A percentile compares a stretch with the other conserved stretches of the same genome.
Evolutionary conservation across 92 coral and sea anemone genomes (phyloP).

Genomic region (Epizoanthus illoricatus): DNA sequence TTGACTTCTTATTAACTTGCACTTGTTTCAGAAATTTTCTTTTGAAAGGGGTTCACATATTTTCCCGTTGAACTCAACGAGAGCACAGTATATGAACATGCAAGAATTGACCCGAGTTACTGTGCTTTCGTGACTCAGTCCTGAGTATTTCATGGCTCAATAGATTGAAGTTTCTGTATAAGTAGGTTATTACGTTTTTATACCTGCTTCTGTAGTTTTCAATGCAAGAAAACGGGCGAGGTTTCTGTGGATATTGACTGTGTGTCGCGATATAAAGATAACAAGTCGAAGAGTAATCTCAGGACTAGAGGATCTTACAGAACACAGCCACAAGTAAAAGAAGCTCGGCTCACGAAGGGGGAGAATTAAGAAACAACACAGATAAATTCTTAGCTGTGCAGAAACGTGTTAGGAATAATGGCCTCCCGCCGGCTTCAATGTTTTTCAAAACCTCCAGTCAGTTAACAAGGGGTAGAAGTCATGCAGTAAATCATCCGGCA

Average conservation of each 20-base stretch:
- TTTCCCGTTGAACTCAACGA: not conserved
- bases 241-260: slow-evolving; percentile 5
- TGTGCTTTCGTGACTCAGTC: slow-evolving; percentile 7
- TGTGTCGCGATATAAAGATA: not conserved
- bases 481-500: not conserved
- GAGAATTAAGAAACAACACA: not conserved
- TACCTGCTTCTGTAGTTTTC: slow-evolving; percentile 12
- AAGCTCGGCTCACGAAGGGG: not conserved
- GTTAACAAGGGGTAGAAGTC: not conserved
- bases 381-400: not conserved
- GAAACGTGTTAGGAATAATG: not conserved
- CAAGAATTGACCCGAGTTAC: not conserved
- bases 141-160: not conserved
- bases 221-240: not conserved
- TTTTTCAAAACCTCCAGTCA: not conserved
- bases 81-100: not conserved
- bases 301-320: not conserved
- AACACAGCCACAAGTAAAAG: slow-evolving; percentile 6
- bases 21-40: not conserved
- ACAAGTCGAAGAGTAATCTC: not conserved
- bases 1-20: not conserved
- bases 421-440: no score
- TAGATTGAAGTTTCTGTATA: not conserved
- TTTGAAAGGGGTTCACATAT: not conserved
- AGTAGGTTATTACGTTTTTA: not conserved